phyloP scores from a whole-genome alignment of 2,888 invertebrate species.

The Tachina lurida region DNA sequence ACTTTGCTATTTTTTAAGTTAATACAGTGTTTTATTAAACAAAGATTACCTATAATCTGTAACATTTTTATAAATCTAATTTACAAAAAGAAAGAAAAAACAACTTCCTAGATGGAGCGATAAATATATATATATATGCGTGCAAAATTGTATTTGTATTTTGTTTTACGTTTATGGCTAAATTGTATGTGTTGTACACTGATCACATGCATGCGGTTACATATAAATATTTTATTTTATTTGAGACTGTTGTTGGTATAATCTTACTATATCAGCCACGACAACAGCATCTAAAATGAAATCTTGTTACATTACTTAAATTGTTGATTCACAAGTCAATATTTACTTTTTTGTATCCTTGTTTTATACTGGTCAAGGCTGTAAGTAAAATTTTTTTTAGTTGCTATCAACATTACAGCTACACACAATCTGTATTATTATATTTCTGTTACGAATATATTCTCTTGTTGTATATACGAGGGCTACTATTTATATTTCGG shows the following conservation, averaged over 20 bases:
- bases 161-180: neutral
- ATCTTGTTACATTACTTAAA: conserved; percentile 64
- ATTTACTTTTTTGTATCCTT: conserved; percentile 53
- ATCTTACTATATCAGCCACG: conserved; percentile 20
- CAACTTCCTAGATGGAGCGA: neutral
- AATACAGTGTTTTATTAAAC: neutral
- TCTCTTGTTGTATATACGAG: neutral
- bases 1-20: neutral
- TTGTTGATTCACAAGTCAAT: conserved; percentile 69
- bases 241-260: neutral
- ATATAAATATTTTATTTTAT: neutral
- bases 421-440: conserved; percentile 26
- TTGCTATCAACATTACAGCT: conserved; percentile 38
- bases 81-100: neutral
- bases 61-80: neutral
- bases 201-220: neutral
- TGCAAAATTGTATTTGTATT: neutral
- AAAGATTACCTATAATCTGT: neutral
- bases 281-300: conserved; percentile 33
- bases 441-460: neutral
- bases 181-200: neutral
- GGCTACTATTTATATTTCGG: too few relatives aligned
- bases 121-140: neutral
- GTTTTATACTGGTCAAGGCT: conserved; percentile 60
- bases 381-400: conserved; percentile 32